A percentile compares a stretch with the other conserved stretches of the same genome.
phyloP scores from a whole-genome alignment of 2,888 invertebrate genomes.

The Trachelus tabidus region DNA sequence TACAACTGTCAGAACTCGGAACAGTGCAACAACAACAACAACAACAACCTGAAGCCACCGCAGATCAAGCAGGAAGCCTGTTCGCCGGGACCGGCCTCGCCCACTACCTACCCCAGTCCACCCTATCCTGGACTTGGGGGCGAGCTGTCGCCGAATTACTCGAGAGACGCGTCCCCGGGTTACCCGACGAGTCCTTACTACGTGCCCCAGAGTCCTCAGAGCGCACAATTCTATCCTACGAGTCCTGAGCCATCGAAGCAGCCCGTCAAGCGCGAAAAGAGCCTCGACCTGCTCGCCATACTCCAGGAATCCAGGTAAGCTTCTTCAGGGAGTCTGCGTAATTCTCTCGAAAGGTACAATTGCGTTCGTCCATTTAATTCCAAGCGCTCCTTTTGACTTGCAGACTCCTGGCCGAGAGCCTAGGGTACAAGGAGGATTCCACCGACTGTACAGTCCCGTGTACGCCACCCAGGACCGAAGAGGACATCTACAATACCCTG shows the following conservation, averaged over 20 bases:
- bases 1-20: constrained; percentile 49
- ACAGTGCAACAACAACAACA: not conserved
- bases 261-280: constrained; percentile 60
- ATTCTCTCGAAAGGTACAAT: not conserved
- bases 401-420: constrained; percentile 61
- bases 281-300: constrained; percentile 59
- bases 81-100: constrained; percentile 59
- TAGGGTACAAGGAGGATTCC: constrained; percentile 62
- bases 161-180: constrained; percentile 59
- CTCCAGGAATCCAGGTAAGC: constrained; percentile 62
- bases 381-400: not conserved
- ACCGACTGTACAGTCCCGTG: constrained; percentile 64
- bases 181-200: constrained; percentile 63
- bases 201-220: constrained; percentile 62
- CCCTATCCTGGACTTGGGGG: constrained; percentile 51
- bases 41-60: constrained; percentile 57
- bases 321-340: not conserved
- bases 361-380: not conserved
- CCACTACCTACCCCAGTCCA: constrained; percentile 56
- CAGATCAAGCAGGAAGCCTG: constrained; percentile 71
- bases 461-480: constrained; percentile 61
- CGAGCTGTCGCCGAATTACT: constrained; percentile 58
- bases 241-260: constrained; percentile 59
- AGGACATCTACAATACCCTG: constrained; percentile 62
- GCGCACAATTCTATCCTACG: constrained; percentile 60